Percentiles rank a stretch among this genome's conserved stretches.
Conservation (phyloP, 2,888 invertebrate species). For the Diplolepis rosae region DNA sequence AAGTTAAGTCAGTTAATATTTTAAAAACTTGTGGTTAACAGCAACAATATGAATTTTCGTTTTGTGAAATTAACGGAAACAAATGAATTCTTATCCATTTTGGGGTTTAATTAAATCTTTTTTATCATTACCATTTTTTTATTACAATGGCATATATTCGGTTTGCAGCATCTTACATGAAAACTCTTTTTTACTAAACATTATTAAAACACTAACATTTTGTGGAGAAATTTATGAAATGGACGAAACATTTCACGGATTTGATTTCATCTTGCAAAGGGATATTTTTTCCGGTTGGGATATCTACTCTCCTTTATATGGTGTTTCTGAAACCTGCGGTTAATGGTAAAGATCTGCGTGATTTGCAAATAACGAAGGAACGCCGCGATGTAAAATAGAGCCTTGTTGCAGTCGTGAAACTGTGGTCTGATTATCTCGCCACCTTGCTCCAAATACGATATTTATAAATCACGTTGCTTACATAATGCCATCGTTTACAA, state of each 20-base stretch:
- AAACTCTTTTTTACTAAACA: neutral
- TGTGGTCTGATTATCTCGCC: slow-evolving; percentile 27
- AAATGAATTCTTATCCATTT: too few relatives aligned
- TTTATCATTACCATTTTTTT: too few relatives aligned
- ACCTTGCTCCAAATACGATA: slow-evolving; percentile 31
- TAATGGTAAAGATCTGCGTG: slow-evolving; percentile 28
- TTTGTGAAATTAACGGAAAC: too few relatives aligned
- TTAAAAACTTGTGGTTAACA: too few relatives aligned
- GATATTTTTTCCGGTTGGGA: slow-evolving; percentile 1
- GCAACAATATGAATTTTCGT: too few relatives aligned
- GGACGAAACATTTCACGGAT: neutral
- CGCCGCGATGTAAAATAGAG: slow-evolving; percentile 19
- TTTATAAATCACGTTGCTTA: slow-evolving; percentile 26
- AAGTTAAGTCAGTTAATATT: too few relatives aligned
- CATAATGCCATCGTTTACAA: slow-evolving; percentile 27
- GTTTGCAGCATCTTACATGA: neutral
- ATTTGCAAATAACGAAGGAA: slow-evolving; percentile 30
- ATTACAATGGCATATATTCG: neutral
- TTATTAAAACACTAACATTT: neutral
- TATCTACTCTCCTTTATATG: slow-evolving; percentile 13
- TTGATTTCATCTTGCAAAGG: neutral
- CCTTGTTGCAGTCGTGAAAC: slow-evolving; percentile 28
- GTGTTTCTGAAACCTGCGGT: slow-evolving; percentile 24
- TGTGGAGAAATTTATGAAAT: neutral
- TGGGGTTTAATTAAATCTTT: too few relatives aligned